Conservation (phyloP, 2,113 vertebrate genomes). For the Brachirus orientalis region DNA sequence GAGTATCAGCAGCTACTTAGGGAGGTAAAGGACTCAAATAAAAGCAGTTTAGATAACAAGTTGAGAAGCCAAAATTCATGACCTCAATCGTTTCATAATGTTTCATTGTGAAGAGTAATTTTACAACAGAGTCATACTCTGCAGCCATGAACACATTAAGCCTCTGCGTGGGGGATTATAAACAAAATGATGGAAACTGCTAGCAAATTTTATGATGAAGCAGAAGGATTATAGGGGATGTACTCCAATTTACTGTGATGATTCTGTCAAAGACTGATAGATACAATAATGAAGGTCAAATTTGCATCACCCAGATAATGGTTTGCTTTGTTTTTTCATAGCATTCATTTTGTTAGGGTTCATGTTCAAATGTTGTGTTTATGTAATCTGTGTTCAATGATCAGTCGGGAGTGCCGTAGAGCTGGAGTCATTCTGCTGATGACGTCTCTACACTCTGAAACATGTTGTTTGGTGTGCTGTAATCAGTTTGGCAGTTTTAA, state of each 20-base stretch:
- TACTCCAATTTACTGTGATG: conserved; percentile 48
- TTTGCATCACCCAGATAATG: conserved; percentile 11
- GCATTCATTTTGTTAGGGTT: conserved; percentile 2
- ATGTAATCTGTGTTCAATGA: conserved; percentile 37
- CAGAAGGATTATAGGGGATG: conserved; percentile 74
- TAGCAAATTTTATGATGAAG: conserved; percentile 60
- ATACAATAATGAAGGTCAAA: conserved; percentile 34
- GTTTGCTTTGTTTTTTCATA: conserved; percentile 1
- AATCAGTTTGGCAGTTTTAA: conserved; percentile 72
- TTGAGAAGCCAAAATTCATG: not conserved
- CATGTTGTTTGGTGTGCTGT: conserved; percentile 41
- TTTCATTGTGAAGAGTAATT: not conserved
- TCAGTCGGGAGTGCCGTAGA: conserved; percentile 41
- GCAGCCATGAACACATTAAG: conserved; percentile 36
- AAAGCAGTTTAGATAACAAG: conserved; percentile 2
- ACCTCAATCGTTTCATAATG: not conserved
- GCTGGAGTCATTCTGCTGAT: conserved; percentile 23
- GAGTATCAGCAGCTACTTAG: not conserved
- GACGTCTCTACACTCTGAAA: conserved; percentile 52
- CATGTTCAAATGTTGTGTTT: conserved; percentile 14
- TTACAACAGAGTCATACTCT: conserved; percentile 6
- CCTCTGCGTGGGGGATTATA: conserved; percentile 57
- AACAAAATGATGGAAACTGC: conserved; percentile 66
- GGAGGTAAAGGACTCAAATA: not conserved
- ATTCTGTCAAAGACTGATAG: conserved; percentile 49